Evolutionary conservation across 2,797 vertebrate genomes (phyloP), one percentile per base, ranked within the genome.

Genomic region (Falco concolor): DNA sequence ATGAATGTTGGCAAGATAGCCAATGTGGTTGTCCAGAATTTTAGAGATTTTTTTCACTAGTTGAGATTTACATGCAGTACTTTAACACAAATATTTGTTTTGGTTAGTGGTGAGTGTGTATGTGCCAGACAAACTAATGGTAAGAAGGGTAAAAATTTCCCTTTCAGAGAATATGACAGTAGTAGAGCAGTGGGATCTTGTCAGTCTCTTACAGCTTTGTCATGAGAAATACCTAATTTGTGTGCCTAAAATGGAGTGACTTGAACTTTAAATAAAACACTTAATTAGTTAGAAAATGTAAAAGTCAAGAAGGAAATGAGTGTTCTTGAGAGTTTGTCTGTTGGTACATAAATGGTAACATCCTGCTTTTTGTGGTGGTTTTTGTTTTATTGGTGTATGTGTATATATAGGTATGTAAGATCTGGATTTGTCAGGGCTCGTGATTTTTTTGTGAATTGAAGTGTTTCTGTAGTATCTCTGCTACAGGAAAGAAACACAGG

Each of bases 351-450:
- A 84, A 57, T 72, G 5, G 20, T 27, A 47, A 47, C 13, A 32
- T 83, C 38, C 25, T 80, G 21, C 17, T 44, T 84, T 77, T 91
- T 77, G 18, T 18, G 56, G 44, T 20, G 69, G 17, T 2, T 40
- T 47, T 73, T 73, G 13, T 61, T 84, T 64, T 60, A 14, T 45
- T 84, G 30, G 18, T 17, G 4, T 27, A 0, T 36, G 5, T 27
- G 0, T 36, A 5, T 59, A 2, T 36, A 16, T 32, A 5, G 7
- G 5, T 47, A 24, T 4, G 1, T 22, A 61, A 73, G n/a, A 65
- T 28, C 27, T 76, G 59, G 28, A 2, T 81, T 73, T 95, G 84
- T 78, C 61, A 52, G 45, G 64, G 32, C 9, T 78, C 10, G 38
- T 47, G 10, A 1, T 10, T 12, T 2, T 64, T 73, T 47, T 64